These are phyloP conservation scores for Nannoperca obscura DNA, from an alignment of 2,797 vertebrate species.

Conservation along the genomic window DNA sequence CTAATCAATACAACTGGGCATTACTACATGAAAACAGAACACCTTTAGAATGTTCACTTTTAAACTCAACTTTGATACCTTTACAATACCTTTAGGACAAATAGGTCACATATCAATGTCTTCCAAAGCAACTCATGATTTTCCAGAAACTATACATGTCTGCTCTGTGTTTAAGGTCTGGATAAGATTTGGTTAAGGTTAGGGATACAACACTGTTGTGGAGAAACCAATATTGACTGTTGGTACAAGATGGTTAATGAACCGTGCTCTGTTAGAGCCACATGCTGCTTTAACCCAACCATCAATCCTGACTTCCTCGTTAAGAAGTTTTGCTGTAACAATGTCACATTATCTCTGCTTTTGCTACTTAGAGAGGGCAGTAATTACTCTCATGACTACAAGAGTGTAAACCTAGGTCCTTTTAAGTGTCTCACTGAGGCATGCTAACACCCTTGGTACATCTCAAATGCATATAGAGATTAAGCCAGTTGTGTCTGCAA, in stretches of 20 bases:
- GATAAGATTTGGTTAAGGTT: not conserved
- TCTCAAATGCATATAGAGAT: not conserved
- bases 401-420: not conserved
- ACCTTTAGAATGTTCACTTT: not conserved
- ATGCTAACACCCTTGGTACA: not conserved
- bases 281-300: not conserved
- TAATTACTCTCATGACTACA: not conserved
- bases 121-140: not conserved
- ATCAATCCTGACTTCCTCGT: not conserved
- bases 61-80: not conserved
- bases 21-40: not conserved
- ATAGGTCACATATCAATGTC: not conserved
- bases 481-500: not conserved
- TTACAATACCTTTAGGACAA: not conserved
- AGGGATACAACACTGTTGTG: not conserved
- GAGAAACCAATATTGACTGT: not conserved
- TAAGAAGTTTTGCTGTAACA: not conserved
- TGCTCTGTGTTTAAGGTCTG: not conserved
- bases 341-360: not conserved
- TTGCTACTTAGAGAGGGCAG: not conserved
- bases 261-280: not conserved
- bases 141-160: not conserved
- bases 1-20: not conserved
- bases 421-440: not conserved
- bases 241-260: not conserved